A percentile compares a stretch with the other conserved stretches of the same genome.
phyloP scores from a whole-genome alignment of 2,888 invertebrate species.

The Pomacea canaliculata region DNA sequence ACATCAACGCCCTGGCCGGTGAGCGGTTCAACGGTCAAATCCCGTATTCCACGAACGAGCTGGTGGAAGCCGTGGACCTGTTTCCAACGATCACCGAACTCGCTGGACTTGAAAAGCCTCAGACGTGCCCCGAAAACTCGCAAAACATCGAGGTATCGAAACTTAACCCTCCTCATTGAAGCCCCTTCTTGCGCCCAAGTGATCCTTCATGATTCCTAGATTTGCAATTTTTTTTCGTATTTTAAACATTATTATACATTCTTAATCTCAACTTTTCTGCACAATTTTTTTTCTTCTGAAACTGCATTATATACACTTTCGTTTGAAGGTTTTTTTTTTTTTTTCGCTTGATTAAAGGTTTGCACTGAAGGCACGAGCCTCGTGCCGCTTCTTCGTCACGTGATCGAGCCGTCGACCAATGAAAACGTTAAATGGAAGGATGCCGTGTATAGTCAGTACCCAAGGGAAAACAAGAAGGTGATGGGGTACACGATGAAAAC shows the following conservation, averaged over 20 bases:
- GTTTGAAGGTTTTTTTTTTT: too few species aligned
- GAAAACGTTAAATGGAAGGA: conserved; percentile 15
- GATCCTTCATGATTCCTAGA: too few species aligned
- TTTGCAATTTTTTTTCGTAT: too few species aligned
- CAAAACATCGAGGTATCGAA: not conserved
- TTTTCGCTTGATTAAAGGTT: not conserved
- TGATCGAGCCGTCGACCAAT: not conserved
- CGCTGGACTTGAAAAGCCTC: conserved; percentile 31
- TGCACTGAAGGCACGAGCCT: conserved; percentile 38
- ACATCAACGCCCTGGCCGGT: conserved; percentile 25
- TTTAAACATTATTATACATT: too few species aligned
- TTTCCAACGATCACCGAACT: conserved; percentile 49
- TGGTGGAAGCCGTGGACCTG: conserved; percentile 48
- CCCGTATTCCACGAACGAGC: conserved; percentile 31
- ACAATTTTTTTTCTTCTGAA: too few species aligned
- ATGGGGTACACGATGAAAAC: conserved; percentile 49
- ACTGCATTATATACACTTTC: too few species aligned
- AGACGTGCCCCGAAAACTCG: conserved; percentile 24
- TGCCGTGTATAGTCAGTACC: conserved; percentile 26
- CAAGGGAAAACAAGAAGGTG: conserved; percentile 2
- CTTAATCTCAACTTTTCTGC: too few species aligned
- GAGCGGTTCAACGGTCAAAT: conserved; percentile 21
- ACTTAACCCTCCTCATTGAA: too few species aligned
- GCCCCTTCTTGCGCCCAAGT: too few species aligned
- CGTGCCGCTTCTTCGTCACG: conserved; percentile 28